These are phyloP conservation scores for Copsychus sechellarum DNA, from an alignment of 2,113 vertebrate genomes.

Conservation along the genomic window DNA sequence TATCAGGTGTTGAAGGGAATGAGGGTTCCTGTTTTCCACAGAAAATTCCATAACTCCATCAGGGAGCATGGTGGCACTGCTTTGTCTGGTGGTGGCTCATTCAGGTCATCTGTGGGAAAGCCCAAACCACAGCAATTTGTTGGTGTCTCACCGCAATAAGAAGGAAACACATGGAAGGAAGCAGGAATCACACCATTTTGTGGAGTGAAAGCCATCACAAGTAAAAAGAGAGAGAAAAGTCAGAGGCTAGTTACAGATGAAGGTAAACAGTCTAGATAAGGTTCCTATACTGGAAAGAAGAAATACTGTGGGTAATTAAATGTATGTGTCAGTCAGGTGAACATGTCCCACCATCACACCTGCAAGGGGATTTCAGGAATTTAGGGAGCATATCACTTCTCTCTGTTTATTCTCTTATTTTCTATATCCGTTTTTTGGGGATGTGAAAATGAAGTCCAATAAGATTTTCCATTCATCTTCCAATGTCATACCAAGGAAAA, in stretches of 20 bases:
- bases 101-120: background rate
- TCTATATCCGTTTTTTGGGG: background rate
- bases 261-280: background rate
- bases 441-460: background rate
- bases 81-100: background rate
- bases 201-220: background rate
- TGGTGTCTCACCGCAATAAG: rapidly evolving
- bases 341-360: background rate
- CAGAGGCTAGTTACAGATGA: background rate
- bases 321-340: background rate
- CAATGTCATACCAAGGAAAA: background rate
- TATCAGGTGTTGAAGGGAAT: background rate
- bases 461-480: background rate
- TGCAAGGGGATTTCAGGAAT: background rate
- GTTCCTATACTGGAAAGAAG: background rate
- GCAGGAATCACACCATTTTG: background rate
- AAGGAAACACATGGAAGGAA: background rate
- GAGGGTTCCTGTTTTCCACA: background rate
- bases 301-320: background rate
- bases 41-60: background rate
- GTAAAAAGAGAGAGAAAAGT: background rate
- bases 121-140: background rate
- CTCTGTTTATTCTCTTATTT: background rate
- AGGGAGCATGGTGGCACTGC: background rate
- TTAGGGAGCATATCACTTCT: background rate